These are phyloP conservation scores for Hedya salicella DNA, from an alignment of 2,888 invertebrate species.

Conservation along the genomic window DNA sequence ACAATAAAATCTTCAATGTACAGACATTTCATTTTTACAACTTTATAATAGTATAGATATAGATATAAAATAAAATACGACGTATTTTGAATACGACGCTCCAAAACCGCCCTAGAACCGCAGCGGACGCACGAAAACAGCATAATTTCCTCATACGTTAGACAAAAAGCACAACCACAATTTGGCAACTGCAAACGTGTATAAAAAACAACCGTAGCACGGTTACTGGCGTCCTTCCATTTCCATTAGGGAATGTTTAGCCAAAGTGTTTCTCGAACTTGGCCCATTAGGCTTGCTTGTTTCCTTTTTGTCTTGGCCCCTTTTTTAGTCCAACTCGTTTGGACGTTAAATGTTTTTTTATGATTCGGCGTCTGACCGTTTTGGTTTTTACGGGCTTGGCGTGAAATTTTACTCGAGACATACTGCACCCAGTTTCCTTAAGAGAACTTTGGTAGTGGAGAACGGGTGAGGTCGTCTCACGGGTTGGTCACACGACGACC, in stretches of 20 bases:
- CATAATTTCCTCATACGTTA: slow-evolving; percentile 43
- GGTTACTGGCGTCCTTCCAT: slow-evolving; percentile 78
- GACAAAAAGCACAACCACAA: slow-evolving; percentile 55
- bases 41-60: too few species aligned
- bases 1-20: too few species aligned
- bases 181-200: slow-evolving; percentile 71
- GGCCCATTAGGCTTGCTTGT: slow-evolving; percentile 72
- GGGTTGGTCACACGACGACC: too few species aligned
- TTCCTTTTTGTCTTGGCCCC: slow-evolving; percentile 78
- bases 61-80: too few species aligned
- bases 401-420: not conserved
- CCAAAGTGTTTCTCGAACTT: slow-evolving; percentile 83
- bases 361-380: slow-evolving; percentile 52
- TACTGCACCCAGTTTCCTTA: too few species aligned
- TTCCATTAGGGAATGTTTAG: slow-evolving; percentile 84
- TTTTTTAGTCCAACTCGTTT: slow-evolving; percentile 64
- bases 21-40: too few species aligned
- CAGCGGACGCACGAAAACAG: slow-evolving; percentile 3
- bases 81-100: not conserved
- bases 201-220: slow-evolving; percentile 72
- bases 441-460: too few species aligned
- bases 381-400: not conserved
- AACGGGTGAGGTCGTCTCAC: too few species aligned
- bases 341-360: slow-evolving; percentile 73
- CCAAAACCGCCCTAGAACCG: not conserved